phyloP scores from a whole-genome alignment of 2,888 invertebrate species.

The Seladonia tumulorum region DNA sequence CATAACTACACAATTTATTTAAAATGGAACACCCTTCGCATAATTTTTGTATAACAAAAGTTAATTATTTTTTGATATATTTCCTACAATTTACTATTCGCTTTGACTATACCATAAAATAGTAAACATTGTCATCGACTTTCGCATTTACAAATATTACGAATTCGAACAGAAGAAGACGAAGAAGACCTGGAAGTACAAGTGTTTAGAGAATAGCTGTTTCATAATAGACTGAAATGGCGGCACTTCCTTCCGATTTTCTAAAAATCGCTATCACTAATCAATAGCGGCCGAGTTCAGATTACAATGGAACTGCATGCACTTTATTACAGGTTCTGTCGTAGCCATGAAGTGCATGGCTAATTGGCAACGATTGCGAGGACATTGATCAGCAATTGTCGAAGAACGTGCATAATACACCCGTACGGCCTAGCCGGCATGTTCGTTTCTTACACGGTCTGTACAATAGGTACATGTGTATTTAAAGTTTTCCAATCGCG shows the following conservation, averaged over 20 bases:
- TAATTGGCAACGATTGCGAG: conserved; percentile 29
- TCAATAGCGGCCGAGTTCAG: background rate
- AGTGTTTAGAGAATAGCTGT: background rate
- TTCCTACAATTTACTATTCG: background rate
- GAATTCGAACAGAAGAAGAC: background rate
- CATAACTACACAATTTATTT: no score
- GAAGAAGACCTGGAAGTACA: background rate
- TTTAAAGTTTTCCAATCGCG: conserved; percentile 67
- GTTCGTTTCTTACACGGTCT: conserved; percentile 22
- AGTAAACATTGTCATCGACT: background rate
- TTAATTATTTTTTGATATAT: background rate
- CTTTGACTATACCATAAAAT: background rate
- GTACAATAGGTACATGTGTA: conserved; percentile 37
- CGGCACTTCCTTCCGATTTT: background rate
- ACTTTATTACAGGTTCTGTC: conserved; percentile 20
- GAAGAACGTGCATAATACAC: background rate
- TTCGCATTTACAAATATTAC: background rate
- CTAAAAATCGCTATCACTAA: background rate
- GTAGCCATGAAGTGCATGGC: conserved; percentile 20
- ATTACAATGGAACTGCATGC: background rate
- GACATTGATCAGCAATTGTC: conserved; percentile 36
- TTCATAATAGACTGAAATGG: background rate
- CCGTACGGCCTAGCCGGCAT: background rate
- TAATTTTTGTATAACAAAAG: no score
- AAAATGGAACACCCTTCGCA: no score